These are phyloP conservation scores for Pectinophora gossypiella DNA, from an alignment of 1,140 invertebrate genomes.

Conservation along the genomic window DNA sequence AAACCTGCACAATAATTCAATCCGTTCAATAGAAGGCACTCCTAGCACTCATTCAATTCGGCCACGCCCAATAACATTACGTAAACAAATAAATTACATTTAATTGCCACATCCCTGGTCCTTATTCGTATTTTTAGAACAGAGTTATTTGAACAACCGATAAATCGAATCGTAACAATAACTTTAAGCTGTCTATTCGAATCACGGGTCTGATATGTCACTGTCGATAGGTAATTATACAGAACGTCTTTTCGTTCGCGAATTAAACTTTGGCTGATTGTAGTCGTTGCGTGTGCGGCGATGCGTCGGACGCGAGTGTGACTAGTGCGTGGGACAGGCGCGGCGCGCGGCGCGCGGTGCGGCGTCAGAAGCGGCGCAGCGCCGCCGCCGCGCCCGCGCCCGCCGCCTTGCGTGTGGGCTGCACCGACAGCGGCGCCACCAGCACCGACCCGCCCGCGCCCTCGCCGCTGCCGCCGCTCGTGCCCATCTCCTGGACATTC, in stretches of 20 bases:
- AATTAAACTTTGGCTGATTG: neutral
- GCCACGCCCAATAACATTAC: slow-evolving; percentile 13
- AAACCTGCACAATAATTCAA: slow-evolving; percentile 18
- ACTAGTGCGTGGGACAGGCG: neutral
- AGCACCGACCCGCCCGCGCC: slow-evolving; percentile 79
- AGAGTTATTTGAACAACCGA: slow-evolving; percentile 13
- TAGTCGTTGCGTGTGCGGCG: neutral
- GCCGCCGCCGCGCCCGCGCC: slow-evolving; percentile 60
- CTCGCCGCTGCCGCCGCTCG: slow-evolving; percentile 74
- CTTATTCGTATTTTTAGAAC: slow-evolving; percentile 23
- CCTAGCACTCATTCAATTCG: slow-evolving; percentile 16
- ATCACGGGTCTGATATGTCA: slow-evolving; percentile 2
- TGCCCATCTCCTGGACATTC: slow-evolving; percentile 57
- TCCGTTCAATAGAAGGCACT: slow-evolving; percentile 32
- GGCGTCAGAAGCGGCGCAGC: slow-evolving; percentile 65
- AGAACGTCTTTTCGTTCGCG: neutral
- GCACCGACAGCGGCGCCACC: slow-evolving; percentile 86
- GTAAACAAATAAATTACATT: slow-evolving; percentile 30
- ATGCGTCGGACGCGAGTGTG: neutral
- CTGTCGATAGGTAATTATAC: neutral
- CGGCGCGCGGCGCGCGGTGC: slow-evolving; percentile 26
- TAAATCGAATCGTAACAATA: too few relatives aligned
- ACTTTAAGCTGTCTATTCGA: too few relatives aligned
- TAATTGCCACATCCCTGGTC: slow-evolving; percentile 29
- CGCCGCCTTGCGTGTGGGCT: slow-evolving; percentile 83